Evolutionary conservation across 2,113 vertebrate species (phyloP).

Genomic region (Mellivora capensis): DNA sequence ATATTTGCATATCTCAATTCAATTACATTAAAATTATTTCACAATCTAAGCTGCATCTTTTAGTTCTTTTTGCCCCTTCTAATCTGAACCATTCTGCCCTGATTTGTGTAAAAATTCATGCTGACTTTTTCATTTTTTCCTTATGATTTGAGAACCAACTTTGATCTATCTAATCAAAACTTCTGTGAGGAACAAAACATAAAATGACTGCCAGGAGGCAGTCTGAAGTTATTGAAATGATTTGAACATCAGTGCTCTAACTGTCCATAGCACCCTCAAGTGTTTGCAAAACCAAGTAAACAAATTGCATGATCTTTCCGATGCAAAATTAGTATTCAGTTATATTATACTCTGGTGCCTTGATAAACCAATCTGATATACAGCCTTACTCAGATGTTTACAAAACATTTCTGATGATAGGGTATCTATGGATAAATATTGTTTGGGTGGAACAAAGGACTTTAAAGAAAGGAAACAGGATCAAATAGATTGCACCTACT

Average conservation of each 20-base stretch:
- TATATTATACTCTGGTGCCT: background rate
- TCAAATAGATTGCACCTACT: background rate
- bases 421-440: background rate
- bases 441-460: fast-evolving
- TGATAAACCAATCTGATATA: background rate
- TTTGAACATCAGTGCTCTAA: constrained; percentile 70
- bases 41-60: constrained; percentile 34
- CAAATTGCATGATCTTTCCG: constrained; percentile 59
- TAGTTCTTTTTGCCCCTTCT: background rate
- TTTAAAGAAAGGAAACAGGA: background rate
- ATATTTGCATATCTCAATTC: constrained; percentile 58
- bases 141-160: constrained; percentile 72
- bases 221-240: constrained; percentile 58
- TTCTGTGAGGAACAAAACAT: constrained; percentile 74
- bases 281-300: constrained; percentile 63
- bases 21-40: constrained; percentile 47
- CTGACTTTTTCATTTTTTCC: constrained; percentile 47
- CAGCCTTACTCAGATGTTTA: background rate
- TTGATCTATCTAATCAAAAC: constrained; percentile 81
- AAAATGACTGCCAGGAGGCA: constrained; percentile 71
- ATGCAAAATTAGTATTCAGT: background rate
- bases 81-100: constrained; percentile 39
- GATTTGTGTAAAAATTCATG: constrained; percentile 55
- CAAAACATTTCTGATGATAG: background rate
- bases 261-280: constrained; percentile 60